Evolutionary conservation across 2,797 vertebrate species (phyloP), one percentile per base, ranked within the genome.

Genomic region (Anniella stebbinsi): DNA sequence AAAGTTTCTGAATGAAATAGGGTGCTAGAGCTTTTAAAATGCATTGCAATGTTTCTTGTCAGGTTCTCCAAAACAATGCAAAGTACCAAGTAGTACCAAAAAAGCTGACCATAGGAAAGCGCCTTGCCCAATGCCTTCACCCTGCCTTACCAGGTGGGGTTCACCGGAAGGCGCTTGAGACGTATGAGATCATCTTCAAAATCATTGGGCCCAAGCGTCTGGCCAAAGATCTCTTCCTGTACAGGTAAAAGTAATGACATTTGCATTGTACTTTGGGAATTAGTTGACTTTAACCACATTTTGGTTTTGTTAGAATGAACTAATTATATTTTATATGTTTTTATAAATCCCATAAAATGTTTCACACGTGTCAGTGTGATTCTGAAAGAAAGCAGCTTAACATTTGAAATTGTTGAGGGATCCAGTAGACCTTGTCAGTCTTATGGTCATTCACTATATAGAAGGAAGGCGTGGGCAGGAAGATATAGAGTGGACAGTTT

Each of bases 181-280:
- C 99, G 0, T 99, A 99, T 0, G 99, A 99, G 97, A 98, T 99
- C 23, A 99, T 99, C 95, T 99, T 99, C 96, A 99, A 99, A 97
- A 99, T 99, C 95, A 99, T 99, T 92, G 99, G 99, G 69, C 98
- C 98, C 93, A 99, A 99, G 95, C 98, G 99, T 93, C 96, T 99
- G 94, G 99, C 99, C 94, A 99, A 99, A 97, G 99, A 99, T 95
- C 99, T 99, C 89, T 99, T 99, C 96, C 98, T 99, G 54, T 99
- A 99, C 96, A 99, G 99, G 99, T 99, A 98, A 93, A 36, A 1
- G 83, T 91, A 80, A 77, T 89, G 88, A 88, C 38, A 15, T 41
- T 76, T 38, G 3, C 38, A 45, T 75, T 86, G 54, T 63, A 11
- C 21, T 57, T 36, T 10, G 1, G 78, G 25, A 18, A 13, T 63